These are phyloP conservation scores for Prunella fulvescens DNA, from an alignment of 2,113 vertebrate genomes.

Conservation along the genomic window DNA sequence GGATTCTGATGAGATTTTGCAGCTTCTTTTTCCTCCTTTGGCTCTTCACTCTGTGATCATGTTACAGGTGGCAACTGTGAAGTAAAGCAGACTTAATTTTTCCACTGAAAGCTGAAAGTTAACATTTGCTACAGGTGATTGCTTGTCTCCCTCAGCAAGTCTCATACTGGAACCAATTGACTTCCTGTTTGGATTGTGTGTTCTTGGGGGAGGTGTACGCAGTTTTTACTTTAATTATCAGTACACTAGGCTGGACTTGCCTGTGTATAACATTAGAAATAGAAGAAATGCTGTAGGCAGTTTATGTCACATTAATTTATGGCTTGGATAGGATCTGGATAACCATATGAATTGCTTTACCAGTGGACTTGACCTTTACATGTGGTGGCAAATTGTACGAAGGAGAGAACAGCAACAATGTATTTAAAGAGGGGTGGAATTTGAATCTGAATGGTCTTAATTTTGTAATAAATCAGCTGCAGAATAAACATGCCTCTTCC, in stretches of 20 bases:
- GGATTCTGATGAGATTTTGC: constrained; percentile 12
- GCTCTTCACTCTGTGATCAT: not conserved
- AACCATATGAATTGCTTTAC: constrained; percentile 58
- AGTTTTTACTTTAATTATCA: constrained; percentile 34
- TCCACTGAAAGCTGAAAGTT: not conserved
- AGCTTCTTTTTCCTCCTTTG: not conserved
- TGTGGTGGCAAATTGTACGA: constrained; percentile 32
- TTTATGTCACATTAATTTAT: constrained; percentile 56
- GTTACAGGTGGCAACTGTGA: not conserved
- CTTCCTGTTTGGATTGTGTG: not conserved
- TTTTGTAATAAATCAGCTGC: constrained; percentile 58
- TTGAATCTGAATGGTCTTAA: constrained; percentile 51
- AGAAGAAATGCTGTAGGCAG: constrained; percentile 39
- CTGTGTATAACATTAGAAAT: constrained; percentile 39
- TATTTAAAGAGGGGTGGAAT: constrained; percentile 34
- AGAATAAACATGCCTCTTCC: constrained; percentile 47
- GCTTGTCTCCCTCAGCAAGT: constrained; percentile 12
- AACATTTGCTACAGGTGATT: not conserved
- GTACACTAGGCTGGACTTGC: not conserved
- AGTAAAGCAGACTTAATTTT: not conserved
- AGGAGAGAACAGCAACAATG: constrained; percentile 24
- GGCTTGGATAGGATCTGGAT: constrained; percentile 33
- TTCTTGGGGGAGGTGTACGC: not conserved
- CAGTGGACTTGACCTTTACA: constrained; percentile 52
- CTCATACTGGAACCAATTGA: not conserved